phyloP scores from a whole-genome alignment of 1,140 invertebrate species.

The Aphelenchoides fujianensis region DNA sequence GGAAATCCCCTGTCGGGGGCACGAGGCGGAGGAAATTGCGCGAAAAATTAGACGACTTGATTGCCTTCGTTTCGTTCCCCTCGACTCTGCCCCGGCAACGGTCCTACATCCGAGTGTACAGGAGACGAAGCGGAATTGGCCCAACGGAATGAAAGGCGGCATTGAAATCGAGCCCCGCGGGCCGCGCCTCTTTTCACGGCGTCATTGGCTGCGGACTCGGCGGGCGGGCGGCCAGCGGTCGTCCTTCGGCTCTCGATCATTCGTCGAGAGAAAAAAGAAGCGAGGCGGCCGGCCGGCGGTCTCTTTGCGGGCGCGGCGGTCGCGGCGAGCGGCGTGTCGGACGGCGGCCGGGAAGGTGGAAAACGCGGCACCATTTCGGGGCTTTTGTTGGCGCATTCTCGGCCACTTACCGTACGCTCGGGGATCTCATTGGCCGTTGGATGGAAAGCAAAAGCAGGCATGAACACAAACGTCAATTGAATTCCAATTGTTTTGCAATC shows the following conservation, averaged over 20 bases:
- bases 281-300: too few relatives aligned
- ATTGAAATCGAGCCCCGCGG: background rate
- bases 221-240: background rate
- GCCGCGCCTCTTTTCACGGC: background rate
- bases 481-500: background rate
- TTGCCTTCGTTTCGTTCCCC: background rate
- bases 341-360: background rate
- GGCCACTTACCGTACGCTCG: background rate
- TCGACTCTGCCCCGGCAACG: too few relatives aligned
- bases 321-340: too few relatives aligned
- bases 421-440: background rate
- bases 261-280: slow-evolving; percentile 1
- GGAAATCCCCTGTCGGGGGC: too few relatives aligned
- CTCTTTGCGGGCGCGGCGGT: too few relatives aligned
- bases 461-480: background rate
- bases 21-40: slow-evolving; percentile 1
- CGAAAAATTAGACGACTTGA: background rate
- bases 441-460: background rate
- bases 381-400: background rate
- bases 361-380: background rate
- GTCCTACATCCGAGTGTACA: too few relatives aligned
- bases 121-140: too few relatives aligned
- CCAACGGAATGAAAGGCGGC: background rate
- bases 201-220: background rate
- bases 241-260: background rate